Base-by-base conservation (phyloP, 2,888 invertebrate genomes). In the Spilosoma lubricipeda region DNA sequence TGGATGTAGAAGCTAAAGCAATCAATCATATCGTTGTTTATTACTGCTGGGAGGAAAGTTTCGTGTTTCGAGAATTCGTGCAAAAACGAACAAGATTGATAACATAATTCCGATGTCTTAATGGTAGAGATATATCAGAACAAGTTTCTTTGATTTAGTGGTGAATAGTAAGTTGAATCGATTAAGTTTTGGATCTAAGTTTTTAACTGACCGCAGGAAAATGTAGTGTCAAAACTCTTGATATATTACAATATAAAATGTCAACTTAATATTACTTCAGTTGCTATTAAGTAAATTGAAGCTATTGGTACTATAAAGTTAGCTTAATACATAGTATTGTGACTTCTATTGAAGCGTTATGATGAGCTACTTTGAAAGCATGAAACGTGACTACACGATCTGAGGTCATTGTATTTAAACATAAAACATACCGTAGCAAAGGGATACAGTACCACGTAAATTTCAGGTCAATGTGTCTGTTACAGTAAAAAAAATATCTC, bases 21-120 rank as follows among this genome's bases (percentile, higher is more conserved):
- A 63, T 66, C 56, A 72, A 67, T 72, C 30, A 72, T 56, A 18
- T 72, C 56, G 23, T 27, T 30, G 52, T 71, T 45, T 52, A 66
- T 71, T 66, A 52, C 67, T 30, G 48, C 30, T 48, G 30, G 52
- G 23, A 69, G 27, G 39, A 30, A 69, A 36, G 56, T 33, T 70
- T 59, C 27, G 39, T 42, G 52, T 39, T 59, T 30, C n/a, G 59
- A 59, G 30, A 33, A 36, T 56, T 30, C 63, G 30, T 63, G 18
- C 63, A 63, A 63, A 63, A 63, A 63, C 63, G 63, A 63, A 63
- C 30, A 63, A 63, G 63, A 63, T 63, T 63, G 63, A 63, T 63
- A 63, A 30, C 63, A 63, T 63, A 30, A 63, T 30, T 63, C 18
- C 27, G 30, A 63, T 30, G 30, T 30, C 30, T 63, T 63, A 30